Evolutionary conservation across 1,140 invertebrate species (phyloP), one percentile per base, ranked within the genome.

Genomic region (Hylaeus volcanicus): DNA sequence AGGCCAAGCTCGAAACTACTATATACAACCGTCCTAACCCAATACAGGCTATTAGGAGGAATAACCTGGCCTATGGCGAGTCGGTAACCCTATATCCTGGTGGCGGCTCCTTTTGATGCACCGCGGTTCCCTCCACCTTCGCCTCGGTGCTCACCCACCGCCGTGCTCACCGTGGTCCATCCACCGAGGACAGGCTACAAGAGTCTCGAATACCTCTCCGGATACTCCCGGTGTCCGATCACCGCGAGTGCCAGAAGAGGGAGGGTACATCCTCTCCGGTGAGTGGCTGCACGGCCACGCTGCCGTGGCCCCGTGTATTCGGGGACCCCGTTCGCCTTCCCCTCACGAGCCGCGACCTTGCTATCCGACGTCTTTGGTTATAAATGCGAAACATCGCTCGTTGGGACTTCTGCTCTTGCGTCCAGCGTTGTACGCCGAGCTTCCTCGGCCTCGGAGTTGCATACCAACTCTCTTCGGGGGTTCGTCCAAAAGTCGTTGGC

Each of bases 161-260:
- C 81, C 86, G 86, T 90, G 84, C 83, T 84, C 72, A 60, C 61
- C 89, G 82, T 87, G 86, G 89, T 88, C 89, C 88, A 90, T 90
- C 87, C 91, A 88, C 86, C 84, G 86, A 88, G 89, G 88, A 91
- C 89, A 91, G 90, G 81, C 88, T 92, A 92, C 91, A 92, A 92
- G 91, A 88, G 88, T 92, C 89, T 92, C 87, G 91, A 92, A 92
- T 93, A 92, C 92, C 91, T 91, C 85, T 80, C 81, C 81, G 69
- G 84, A 88, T 90, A 90, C 85, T 85, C 82, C 83, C 84, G 79
- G 81, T 88, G 81, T 84, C 83, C 82, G 86, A 90, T 89, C 89
- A 87, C 89, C 73, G 83, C 88, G 74, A 89, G 85, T 83, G 83
- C 82, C 86, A 81, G 58, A 79, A 65, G 53, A 74, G 70, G 71